These are phyloP conservation scores for Sebastes kiyomatsui DNA, from an alignment of 2,797 vertebrate species.

Conservation along the genomic window DNA sequence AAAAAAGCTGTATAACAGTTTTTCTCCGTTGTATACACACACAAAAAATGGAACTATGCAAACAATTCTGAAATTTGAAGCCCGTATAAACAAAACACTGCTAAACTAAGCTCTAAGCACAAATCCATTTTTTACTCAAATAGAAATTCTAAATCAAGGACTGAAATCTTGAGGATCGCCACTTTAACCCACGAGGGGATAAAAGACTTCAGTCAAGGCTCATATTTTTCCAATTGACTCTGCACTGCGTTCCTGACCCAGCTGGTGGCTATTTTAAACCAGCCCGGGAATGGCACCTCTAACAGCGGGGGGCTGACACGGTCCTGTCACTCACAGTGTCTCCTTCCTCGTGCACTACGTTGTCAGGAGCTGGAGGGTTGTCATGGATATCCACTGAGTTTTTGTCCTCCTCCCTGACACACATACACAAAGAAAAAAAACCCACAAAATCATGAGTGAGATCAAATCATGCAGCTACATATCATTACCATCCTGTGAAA, in stretches of 20 bases:
- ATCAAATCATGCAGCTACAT: not conserved
- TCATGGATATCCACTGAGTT: slow-evolving; percentile 89
- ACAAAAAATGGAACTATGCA: too few species aligned
- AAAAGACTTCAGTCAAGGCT: slow-evolving; percentile 17
- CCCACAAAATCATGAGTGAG: not conserved
- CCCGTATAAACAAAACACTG: too few species aligned
- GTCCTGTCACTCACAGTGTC: slow-evolving; percentile 80
- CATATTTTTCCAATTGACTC: slow-evolving; percentile 29
- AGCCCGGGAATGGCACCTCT: slow-evolving; percentile 37
- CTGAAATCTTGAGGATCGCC: too few species aligned
- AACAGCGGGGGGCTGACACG: slow-evolving; percentile 34
- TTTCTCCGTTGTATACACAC: too few species aligned
- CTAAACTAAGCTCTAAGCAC: too few species aligned
- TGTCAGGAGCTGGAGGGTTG: slow-evolving; percentile 87
- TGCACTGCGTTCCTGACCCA: slow-evolving; percentile 37
- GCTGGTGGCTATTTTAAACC: slow-evolving; percentile 73
- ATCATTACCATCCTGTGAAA: not conserved
- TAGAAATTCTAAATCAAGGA: too few species aligned
- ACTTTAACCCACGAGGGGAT: not conserved
- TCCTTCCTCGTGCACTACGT: slow-evolving; percentile 85
- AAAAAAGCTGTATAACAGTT: too few species aligned
- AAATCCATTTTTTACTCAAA: too few species aligned
- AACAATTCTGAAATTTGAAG: not conserved
- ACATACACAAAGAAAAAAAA: not conserved
- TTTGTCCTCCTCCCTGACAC: slow-evolving; percentile 93